These are phyloP conservation scores for Drosophila limbata DNA, from an alignment of 2,888 invertebrate genomes.

Conservation along the genomic window DNA sequence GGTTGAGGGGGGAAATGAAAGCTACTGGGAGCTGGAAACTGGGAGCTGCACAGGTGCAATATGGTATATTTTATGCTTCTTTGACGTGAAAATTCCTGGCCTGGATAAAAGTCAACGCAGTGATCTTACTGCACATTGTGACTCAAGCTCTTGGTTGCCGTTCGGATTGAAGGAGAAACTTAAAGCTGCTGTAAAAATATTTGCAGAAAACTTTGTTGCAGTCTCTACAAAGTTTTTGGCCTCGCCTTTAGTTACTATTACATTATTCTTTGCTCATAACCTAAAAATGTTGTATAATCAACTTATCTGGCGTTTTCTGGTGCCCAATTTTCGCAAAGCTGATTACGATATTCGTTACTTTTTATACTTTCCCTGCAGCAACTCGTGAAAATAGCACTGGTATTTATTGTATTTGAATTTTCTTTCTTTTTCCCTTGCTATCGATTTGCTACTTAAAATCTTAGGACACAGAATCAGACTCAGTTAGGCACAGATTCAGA, in stretches of 20 bases:
- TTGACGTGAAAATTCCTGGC: constrained; percentile 16
- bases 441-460: constrained; percentile 39
- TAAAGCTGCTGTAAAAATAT: constrained; percentile 31
- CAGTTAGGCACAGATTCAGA: not conserved
- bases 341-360: constrained; percentile 42
- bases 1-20: not conserved
- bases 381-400: constrained; percentile 12
- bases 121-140: constrained; percentile 18
- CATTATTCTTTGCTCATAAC: constrained; percentile 17
- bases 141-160: constrained; percentile 3
- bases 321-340: constrained; percentile 51
- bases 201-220: constrained; percentile 34
- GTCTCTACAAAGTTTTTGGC: constrained; percentile 4
- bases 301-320: constrained; percentile 43
- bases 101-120: constrained; percentile 29
- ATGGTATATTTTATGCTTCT: constrained; percentile 46
- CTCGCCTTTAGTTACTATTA: constrained; percentile 3
- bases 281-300: constrained; percentile 34
- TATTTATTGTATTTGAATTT: constrained; percentile 17
- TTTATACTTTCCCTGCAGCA: constrained; percentile 7
- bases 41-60: constrained; percentile 41
- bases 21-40: not conserved
- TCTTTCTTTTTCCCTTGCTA: constrained; percentile 3
- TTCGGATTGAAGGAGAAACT: constrained; percentile 8
- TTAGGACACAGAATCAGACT: constrained; percentile 16